Base-by-base conservation (phyloP, 2,113 vertebrate genomes). In the Psephotus haematonotus region DNA sequence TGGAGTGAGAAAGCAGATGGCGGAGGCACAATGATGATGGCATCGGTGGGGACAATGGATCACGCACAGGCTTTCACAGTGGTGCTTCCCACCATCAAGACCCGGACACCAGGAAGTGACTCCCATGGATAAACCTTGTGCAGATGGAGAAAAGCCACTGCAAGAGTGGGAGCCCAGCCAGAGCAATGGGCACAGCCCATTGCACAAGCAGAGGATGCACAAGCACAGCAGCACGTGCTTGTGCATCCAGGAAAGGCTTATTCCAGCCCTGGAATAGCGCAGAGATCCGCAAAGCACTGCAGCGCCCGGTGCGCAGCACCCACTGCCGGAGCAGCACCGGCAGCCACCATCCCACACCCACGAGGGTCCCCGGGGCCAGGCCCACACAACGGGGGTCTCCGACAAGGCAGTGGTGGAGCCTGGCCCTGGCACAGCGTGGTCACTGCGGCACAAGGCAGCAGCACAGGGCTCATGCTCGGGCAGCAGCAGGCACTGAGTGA, bases 281-380 rank as follows among this genome's bases (percentile, higher is more conserved):
- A 1, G 33, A 53, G 43, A 80, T 7, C 8, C 19, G 62, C 57
- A 86, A 41, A 62, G 16, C 41, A 27, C 9, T 35, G 57, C 57
- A 35, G 27, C 44, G 47, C n/a, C 50, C 1, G 0, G 25, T 47
- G 23, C 10, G 29, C 77, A 15, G 67, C 35, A 52, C 28, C 31
- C 2, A 0, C 70, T 64, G 49, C 41, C 1, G 1, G 37, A 47
- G 10, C 1, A 1, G 50, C 1, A 0, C 23, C 1, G 0, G 41
- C 53, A 80, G 60, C 33, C 68, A 13, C 50, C 8, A 12, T 33
- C 55, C 35, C 33, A 22, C 25, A 35, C 57, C 44, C 25, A n/a
- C 18, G 28, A 55, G 31, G 60, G n/a, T 50, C 7, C 24, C 39
- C 2, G 0, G 0, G 0, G 49, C 25, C 67, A 70, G 33, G 8